Evolutionary conservation across 1,140 invertebrate genomes (phyloP), one percentile per base, ranked within the genome.

Genomic region (Arion vulgaris): DNA sequence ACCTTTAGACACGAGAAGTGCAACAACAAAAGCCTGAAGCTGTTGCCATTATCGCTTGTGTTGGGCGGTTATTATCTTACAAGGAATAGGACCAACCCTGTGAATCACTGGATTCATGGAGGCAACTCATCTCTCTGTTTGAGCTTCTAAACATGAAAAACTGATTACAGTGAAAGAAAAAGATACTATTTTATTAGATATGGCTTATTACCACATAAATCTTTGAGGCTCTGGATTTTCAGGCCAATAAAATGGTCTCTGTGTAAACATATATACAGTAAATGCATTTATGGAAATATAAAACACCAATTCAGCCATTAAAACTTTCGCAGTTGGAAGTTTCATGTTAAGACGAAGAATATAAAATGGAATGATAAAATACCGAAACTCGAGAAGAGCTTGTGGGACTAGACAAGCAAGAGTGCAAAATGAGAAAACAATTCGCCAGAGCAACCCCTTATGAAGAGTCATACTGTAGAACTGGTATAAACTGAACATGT

Each of bases 361-460:
- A 28, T 98, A 92, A 89, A 96, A 99, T 0, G 98, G 97, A 45
- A 98, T 93, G 45, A 99, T 95, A 91, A 98, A 99, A 91, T 99
- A 99, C 36, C 98, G 94, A 71, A 98, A 94, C 92, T 99, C 98
- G 0, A 99, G 90, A 49, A 99, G 92, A 86, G 95, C 94, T 88
- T 99, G 97, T 15, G 97, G 96, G 28, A 96, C 94, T 17, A 98
- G 88, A 51, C 94, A 94, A 9, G 95, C 75, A 72, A 93, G 86
- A 23, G 95, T 85, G 86, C 95, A 95, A 0, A 95, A 66, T 66
- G 94, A 89, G 89, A 95, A 97, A 45, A 95, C 91, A 39, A 96
- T 72, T 79, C 95, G 93, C 86, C 96, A 96, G 0, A 95, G 83
- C 32, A 91, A 81, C 84, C 87, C 85, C 85, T 85, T 87, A 83